Evolutionary conservation across 1,140 invertebrate species (phyloP), one percentile per base, ranked within the genome.

Genomic region (Leptopilina clavipes): DNA sequence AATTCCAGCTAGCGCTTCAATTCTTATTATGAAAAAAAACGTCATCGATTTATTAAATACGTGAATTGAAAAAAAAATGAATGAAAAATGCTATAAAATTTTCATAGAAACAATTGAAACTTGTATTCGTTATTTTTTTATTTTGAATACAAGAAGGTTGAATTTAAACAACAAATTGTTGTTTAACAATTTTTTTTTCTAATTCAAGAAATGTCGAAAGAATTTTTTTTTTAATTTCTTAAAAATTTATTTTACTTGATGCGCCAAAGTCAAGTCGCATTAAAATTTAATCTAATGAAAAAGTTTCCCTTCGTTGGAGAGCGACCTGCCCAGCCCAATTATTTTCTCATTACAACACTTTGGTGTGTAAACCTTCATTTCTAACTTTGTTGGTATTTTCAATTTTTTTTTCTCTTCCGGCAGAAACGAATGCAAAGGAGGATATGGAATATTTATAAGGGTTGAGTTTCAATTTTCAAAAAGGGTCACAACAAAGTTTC

Each of bases 291-390:
- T 52, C 48, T 52, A 52, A 52, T 52, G 17, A 52, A 52, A 52
- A 52, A 52, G 48, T 52, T 52, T 52, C 48, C 14, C 48, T 52
- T 52, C 48, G 48, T 12, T 17, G 14, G 6, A 52, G 48, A 52
- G 48, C 48, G 14, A 17, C 48, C 48, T 52, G 48, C 48, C 48
- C 48, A 17, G 14, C 6, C 48, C 48, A 52, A 52, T 52, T 52
- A 52, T 52, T 52, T 52, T 52, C 48, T 52, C 48, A 52, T 52
- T 52, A 52, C 48, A 52, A n/a, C 48, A 52, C 48, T 52, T 52
- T 7, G 14, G 48, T 52, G 48, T 52, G 48, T 52, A 52, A 52
- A 52, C 48, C 48, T n/a, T 52, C 48, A 52, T 52, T 52, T 52
- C 48, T n/a, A 52, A 52, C 48, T 52, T 52, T 52, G 48, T 52